Evolutionary conservation across 1,140 invertebrate genomes (phyloP), one percentile per base, ranked within the genome.

Genomic region (Arion vulgaris): DNA sequence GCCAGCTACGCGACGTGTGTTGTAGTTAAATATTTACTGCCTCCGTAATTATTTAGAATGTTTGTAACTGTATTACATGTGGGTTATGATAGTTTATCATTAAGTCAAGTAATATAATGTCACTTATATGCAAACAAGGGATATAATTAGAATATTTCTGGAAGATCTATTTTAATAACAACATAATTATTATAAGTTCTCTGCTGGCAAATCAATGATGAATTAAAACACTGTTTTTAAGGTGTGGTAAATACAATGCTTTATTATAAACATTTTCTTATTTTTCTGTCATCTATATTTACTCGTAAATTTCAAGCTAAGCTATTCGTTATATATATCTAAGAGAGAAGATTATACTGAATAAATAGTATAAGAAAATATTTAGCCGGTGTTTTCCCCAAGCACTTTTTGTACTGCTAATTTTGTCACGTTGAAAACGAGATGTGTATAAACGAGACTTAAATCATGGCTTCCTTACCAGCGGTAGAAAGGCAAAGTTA

Each of bases 381-480:
- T 62, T 62, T 62, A 62, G 5, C 13, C 26, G 5, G 26, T n/a
- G 57, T 62, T 62, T 62, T 62, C 13, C 26, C 57, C 13, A 62
- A 23, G 11, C 57, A 23, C 45, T 15, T 62, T 62, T 62, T 62
- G 11, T 23, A 62, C 11, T 62, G 13, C 57, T 62, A 23, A 9
- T 62, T 62, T 62, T 62, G 45, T 62, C 57, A 19, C 57, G 57
- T n/a, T 23, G n/a, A 62, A 23, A 62, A 62, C 26, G 57, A 62
- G 45, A 49, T 49, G 45, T 49, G 9, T 49, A n/a, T n/a, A n/a
- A 62, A 62, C 57, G 57, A 62, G 57, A 62, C n/a, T 62, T 62
- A 9, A 62, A n/a, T 62, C 57, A 62, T 62, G 57, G 57, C 57
- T 62, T 62, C 57, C 57, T n/a, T 62, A 62, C 57, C 13, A 23